phyloP scores from a whole-genome alignment of 2,113 vertebrate genomes.

The Lonchura striata region DNA sequence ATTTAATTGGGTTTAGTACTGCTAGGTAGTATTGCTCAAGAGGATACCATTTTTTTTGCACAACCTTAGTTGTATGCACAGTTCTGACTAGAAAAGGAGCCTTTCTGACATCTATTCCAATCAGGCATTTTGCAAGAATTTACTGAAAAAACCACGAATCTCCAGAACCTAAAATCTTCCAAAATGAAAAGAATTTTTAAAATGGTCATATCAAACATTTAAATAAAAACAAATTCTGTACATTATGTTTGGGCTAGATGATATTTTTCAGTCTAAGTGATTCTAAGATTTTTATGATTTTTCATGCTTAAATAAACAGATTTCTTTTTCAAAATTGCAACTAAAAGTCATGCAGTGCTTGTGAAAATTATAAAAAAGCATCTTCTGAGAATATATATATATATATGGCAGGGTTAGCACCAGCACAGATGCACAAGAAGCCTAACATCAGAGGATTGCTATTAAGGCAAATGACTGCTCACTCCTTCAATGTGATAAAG shows the following conservation, averaged over 20 bases:
- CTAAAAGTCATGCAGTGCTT: neutral
- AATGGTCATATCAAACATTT: neutral
- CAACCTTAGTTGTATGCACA: neutral
- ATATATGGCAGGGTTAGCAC: neutral
- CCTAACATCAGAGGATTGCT: neutral
- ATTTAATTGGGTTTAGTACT: neutral
- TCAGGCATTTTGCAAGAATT: neutral
- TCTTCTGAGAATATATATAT: neutral
- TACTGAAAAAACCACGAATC: neutral
- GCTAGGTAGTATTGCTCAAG: neutral
- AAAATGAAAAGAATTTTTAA: neutral
- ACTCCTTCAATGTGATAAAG: neutral
- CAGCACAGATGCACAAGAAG: neutral
- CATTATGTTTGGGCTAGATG: neutral
- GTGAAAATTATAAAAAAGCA: neutral
- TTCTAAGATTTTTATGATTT: neutral
- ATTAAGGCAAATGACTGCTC: neutral
- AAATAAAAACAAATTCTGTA: neutral
- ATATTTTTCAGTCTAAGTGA: neutral
- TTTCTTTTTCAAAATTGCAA: neutral
- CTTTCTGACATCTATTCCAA: neutral
- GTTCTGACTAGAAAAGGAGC: neutral
- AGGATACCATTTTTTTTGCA: neutral
- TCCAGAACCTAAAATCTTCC: neutral
- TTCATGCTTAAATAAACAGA: neutral